Evolutionary conservation across 2,797 vertebrate genomes (phyloP).

Genomic region (Micrastur ruficollis): DNA sequence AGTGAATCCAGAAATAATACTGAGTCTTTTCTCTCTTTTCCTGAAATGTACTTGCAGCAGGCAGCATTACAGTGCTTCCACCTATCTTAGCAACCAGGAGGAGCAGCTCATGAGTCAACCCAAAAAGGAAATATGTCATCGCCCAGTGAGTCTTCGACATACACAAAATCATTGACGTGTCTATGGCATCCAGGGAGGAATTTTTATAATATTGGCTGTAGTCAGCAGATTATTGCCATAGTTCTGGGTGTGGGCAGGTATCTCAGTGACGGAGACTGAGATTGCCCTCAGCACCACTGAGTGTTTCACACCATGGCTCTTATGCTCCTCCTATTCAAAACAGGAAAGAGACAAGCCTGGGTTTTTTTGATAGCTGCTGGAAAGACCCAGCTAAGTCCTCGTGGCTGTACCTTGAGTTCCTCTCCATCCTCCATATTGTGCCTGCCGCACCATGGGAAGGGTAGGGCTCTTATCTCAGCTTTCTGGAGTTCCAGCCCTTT

Average conservation of each 20-base stretch:
- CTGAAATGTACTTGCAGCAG: background rate
- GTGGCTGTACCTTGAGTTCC: background rate
- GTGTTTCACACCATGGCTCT: background rate
- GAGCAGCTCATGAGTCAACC: slow-evolving; percentile 31
- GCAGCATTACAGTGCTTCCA: background rate
- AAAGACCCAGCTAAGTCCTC: background rate
- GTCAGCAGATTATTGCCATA: background rate
- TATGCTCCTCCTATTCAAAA: background rate
- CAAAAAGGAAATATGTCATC: slow-evolving; percentile 23
- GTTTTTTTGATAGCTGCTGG: background rate
- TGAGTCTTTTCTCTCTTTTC: background rate
- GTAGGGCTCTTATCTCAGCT: slow-evolving; percentile 26
- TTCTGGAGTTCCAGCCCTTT: background rate
- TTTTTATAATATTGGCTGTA: background rate
- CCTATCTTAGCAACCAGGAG: slow-evolving; percentile 25
- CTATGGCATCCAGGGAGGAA: background rate
- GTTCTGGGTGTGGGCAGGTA: background rate
- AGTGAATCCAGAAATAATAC: background rate
- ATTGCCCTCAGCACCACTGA: background rate
- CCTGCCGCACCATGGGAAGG: background rate
- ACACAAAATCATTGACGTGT: background rate
- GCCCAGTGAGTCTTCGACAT: background rate
- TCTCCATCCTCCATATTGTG: background rate
- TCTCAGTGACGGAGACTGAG: background rate
- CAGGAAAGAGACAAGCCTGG: background rate